These are phyloP conservation scores for Liopterus haemorrhoidalis DNA, from an alignment of 2,888 invertebrate genomes.

Conservation along the genomic window DNA sequence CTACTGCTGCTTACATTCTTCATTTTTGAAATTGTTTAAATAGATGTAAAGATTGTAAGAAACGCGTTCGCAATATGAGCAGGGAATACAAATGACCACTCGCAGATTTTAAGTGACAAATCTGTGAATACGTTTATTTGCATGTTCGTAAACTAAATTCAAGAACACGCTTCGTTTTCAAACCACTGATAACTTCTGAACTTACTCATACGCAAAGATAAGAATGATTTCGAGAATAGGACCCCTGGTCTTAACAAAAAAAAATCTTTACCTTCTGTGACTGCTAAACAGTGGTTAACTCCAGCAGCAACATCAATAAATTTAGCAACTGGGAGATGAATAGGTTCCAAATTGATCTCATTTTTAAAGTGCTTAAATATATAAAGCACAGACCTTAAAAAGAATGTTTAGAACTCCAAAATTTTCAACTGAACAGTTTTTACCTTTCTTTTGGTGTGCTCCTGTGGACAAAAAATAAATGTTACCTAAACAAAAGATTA, in stretches of 20 bases:
- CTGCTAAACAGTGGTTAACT: constrained; percentile 53
- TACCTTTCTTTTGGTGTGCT: constrained; percentile 10
- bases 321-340: constrained; percentile 52
- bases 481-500: background rate
- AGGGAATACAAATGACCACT: too few species aligned
- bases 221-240: constrained; percentile 6
- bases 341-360: constrained; percentile 49
- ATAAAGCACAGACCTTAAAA: constrained; percentile 51
- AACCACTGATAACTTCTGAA: too few species aligned
- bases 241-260: constrained; percentile 8
- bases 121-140: too few species aligned
- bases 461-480: constrained; percentile 3
- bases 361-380: constrained; percentile 51
- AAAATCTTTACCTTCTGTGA: constrained; percentile 48
- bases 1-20: too few species aligned
- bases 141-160: too few species aligned
- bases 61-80: too few species aligned
- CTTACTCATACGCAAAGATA: too few species aligned
- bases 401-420: background rate
- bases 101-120: too few species aligned
- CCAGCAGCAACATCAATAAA: constrained; percentile 53
- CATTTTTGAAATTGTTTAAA: too few species aligned
- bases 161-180: too few species aligned
- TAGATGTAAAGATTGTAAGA: too few species aligned
- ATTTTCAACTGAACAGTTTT: background rate